Percentiles rank a stretch among this genome's conserved stretches.
Evolutionary conservation across 2,113 vertebrate genomes (phyloP).

Genomic region (Willisornis vidua): DNA sequence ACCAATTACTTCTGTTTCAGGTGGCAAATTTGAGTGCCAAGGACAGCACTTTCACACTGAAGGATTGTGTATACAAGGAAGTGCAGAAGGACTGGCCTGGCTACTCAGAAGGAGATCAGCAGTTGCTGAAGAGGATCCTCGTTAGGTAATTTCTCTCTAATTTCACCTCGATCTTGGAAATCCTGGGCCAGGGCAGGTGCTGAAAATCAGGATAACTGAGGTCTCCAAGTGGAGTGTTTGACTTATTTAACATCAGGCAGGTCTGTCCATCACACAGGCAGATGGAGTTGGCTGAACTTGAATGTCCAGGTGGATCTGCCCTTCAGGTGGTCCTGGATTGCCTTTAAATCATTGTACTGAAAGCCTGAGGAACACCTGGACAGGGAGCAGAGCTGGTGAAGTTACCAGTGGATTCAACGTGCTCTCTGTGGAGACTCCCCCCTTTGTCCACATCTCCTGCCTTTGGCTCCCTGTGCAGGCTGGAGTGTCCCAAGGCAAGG

Average conservation of each 20-base stretch:
- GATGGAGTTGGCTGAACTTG: not conserved
- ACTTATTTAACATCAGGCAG: not conserved
- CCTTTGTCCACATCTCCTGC: not conserved
- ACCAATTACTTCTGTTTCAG: constrained; percentile 68
- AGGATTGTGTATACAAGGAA: constrained; percentile 90
- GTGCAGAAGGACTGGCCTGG: constrained; percentile 96
- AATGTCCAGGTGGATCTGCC: too few relatives aligned
- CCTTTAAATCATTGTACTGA: not conserved
- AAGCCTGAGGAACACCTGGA: not conserved
- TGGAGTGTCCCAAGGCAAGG: not conserved
- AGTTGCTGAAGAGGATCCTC: constrained; percentile 91
- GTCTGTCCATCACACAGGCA: not conserved
- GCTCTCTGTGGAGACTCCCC: not conserved
- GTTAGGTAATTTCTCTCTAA: constrained; percentile 78
- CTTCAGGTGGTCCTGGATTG: not conserved
- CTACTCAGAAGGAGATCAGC: constrained; percentile 94
- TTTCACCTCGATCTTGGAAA: not conserved
- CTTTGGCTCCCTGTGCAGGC: not conserved
- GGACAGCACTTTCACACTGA: constrained; percentile 92
- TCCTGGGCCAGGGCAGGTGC: not conserved
- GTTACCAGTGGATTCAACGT: not conserved
- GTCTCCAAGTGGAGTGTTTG: not conserved
- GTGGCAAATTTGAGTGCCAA: constrained; percentile 89
- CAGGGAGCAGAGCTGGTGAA: not conserved
- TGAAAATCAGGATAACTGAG: not conserved